These are phyloP conservation scores for Delphinus delphis DNA, from an alignment of 2,113 vertebrate species.

Conservation along the genomic window DNA sequence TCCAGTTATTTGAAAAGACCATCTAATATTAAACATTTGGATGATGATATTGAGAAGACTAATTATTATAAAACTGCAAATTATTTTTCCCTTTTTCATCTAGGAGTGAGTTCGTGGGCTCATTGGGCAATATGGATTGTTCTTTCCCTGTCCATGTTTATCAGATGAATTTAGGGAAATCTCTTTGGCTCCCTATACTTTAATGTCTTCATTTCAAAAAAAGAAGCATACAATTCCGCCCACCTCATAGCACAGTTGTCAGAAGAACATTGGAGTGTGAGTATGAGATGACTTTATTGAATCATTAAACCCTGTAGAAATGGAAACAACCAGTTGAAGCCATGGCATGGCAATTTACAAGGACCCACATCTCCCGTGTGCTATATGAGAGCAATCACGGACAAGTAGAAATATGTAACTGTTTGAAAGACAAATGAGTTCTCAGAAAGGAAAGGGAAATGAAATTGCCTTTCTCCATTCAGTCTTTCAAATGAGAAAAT, in stretches of 20 bases:
- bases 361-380: not conserved
- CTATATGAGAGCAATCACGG: not conserved
- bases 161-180: not conserved
- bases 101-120: not conserved
- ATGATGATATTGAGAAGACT: not conserved
- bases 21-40: not conserved
- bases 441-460: slow-evolving; percentile 10
- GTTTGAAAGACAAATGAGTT: slow-evolving; percentile 37
- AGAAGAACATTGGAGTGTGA: not conserved
- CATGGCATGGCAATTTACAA: not conserved
- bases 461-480: slow-evolving; percentile 16
- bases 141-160: not conserved
- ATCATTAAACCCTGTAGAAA: not conserved
- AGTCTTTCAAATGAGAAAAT: slow-evolving; percentile 41
- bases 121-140: not conserved
- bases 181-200: not conserved
- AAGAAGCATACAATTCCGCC: not conserved
- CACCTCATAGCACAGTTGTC: not conserved
- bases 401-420: not conserved
- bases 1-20: not conserved
- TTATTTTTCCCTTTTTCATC: not conserved
- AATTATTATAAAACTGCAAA: not conserved
- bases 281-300: not conserved
- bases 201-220: not conserved
- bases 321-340: not conserved